Evolutionary conservation across 2,797 vertebrate genomes (phyloP), one percentile per base, ranked within the genome.

Genomic region (Acanthurus leucopareius): DNA sequence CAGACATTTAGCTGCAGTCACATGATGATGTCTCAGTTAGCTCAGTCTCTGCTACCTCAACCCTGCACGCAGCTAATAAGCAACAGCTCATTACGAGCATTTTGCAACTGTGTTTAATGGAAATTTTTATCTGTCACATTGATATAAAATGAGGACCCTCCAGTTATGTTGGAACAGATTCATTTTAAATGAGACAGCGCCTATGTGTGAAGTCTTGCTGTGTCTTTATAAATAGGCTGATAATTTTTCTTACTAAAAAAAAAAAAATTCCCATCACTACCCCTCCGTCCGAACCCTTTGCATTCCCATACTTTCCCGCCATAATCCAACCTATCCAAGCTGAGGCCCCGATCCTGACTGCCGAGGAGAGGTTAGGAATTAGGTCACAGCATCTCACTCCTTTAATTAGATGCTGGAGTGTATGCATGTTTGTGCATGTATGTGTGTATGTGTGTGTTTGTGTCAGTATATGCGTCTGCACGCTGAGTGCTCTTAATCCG

Each of bases 321-420:
- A 10, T 79, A 89, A 91, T 91, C 81, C 73, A 62, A 59, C 83
- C 70, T 47, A 85, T 86, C 67, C 80, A 17, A 73, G 71, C 69
- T 15, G 45, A 82, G 83, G 69, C 75, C 73, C 42, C 17, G 25
- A 79, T 86, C 70, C 73, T 67, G 82, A 85, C 84, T 77, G 78
- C 80, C 5, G 70, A 59, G 70, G 61, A 89, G 89, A 83, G 89
- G 89, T 92, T 84, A 90, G 69, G 90, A 94, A 91, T 92, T 93
- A 93, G 93, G 92, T 94, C 90, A 92, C 76, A 88, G 73, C 86
- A 83, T 90, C 89, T 84, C 82, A 77, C 86, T 86, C 88, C 53
- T 91, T 86, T 91, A 94, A 92, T 91, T 93, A 93, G 84, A 92
- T 87, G 87, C 89, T 62, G 69, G 59, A 81, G 75, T 81, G 69